Evolutionary conservation across 1,140 invertebrate species (phyloP).

Genomic region (Drosophila auraria): DNA sequence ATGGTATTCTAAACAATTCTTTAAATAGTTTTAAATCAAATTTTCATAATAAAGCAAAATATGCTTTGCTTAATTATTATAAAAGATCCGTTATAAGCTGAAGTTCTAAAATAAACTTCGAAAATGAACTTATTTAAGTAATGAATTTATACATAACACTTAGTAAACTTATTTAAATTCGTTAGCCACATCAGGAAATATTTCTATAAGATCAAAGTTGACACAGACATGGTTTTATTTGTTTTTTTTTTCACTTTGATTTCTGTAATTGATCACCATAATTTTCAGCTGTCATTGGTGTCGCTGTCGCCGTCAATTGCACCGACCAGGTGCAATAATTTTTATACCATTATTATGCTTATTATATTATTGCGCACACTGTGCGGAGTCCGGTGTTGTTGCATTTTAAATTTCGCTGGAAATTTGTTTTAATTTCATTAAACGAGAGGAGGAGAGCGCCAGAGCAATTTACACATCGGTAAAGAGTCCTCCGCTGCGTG

Average conservation of each 20-base stretch:
- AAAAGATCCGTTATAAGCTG: no score
- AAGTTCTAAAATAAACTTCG: no score
- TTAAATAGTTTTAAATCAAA: no score
- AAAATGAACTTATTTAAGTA: no score
- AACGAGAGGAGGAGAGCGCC: constrained; percentile 44
- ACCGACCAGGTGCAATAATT: constrained; percentile 40
- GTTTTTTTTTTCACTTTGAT: constrained; percentile 21
- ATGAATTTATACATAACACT: no score
- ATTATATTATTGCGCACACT: constrained; percentile 34
- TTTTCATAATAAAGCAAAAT: no score
- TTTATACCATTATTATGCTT: constrained; percentile 44
- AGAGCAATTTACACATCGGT: constrained; percentile 77
- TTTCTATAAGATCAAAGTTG: background rate
- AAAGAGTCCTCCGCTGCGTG: constrained; percentile 47
- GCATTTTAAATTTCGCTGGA: constrained; percentile 50
- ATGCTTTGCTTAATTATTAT: no score
- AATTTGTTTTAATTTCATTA: constrained; percentile 82
- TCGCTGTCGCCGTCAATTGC: constrained; percentile 23
- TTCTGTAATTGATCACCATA: constrained; percentile 18
- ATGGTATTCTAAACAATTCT: no score
- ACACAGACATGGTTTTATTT: background rate
- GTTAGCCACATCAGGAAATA: background rate
- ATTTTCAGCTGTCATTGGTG: constrained; percentile 18
- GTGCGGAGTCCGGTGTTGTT: background rate
- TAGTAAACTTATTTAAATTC: no score